A percentile compares a stretch with the other conserved stretches of the same genome.
Conservation (phyloP, 2,888 invertebrate genomes). For the Diarsia brunnea region DNA sequence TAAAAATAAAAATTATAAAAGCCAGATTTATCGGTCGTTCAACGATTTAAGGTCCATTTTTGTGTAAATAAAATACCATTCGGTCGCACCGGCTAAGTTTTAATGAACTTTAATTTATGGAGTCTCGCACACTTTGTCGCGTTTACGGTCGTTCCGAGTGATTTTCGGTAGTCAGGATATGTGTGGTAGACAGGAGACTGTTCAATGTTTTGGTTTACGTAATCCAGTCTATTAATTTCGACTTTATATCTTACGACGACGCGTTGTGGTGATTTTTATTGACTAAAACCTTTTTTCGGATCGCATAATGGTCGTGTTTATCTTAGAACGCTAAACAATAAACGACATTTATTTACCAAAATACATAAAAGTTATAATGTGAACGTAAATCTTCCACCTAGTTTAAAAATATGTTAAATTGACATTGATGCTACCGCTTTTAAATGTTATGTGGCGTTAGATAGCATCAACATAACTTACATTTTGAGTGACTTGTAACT, state of each 20-base stretch:
- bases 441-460: too few species aligned
- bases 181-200: slow-evolving; percentile 73
- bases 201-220: slow-evolving; percentile 81
- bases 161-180: slow-evolving; percentile 78
- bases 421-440: slow-evolving; percentile 13
- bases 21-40: slow-evolving; percentile 69
- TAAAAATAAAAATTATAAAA: slow-evolving; percentile 75
- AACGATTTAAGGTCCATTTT: slow-evolving; percentile 78
- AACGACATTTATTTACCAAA: slow-evolving; percentile 47
- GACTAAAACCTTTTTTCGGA: slow-evolving; percentile 67
- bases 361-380: slow-evolving; percentile 44
- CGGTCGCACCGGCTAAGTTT: slow-evolving; percentile 77
- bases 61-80: slow-evolving; percentile 74
- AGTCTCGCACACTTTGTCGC: slow-evolving; percentile 82
- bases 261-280: slow-evolving; percentile 69
- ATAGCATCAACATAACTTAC: neutral
- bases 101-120: slow-evolving; percentile 87
- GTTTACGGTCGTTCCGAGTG: slow-evolving; percentile 80
- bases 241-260: slow-evolving; percentile 71
- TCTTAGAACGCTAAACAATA: slow-evolving; percentile 50
- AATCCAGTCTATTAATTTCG: slow-evolving; percentile 81
- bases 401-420: slow-evolving; percentile 42
- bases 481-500: too few species aligned
- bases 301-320: slow-evolving; percentile 61
- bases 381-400: slow-evolving; percentile 38